Evolutionary conservation across 2,888 invertebrate genomes (phyloP), one percentile per base, ranked within the genome.

Genomic region (Machimus rusticus): DNA sequence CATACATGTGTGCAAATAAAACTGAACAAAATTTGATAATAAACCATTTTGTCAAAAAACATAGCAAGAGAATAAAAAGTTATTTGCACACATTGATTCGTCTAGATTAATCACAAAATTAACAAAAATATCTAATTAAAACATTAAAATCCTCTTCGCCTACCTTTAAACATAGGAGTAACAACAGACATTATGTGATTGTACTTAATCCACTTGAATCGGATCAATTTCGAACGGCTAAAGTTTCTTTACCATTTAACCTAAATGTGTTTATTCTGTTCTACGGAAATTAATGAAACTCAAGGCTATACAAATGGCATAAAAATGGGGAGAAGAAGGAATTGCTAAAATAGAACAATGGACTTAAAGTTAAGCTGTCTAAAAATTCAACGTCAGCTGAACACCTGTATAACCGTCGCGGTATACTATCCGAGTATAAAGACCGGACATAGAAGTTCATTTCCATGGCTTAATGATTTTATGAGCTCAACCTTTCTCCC

Each of bases 371-470:
- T 79, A 79, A 79, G 39, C 79, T 79, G 19, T 6, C 46, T 79
- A 19, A 79, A 79, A 79, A 79, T 6, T 16, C 31, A 16, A 78
- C 31, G 39, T 34, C 19, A 43, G 46, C 39, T 23, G 46, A 79
- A 28, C 46, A 79, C 34, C 79, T 79, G 43, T 23, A 16, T 23
- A 55, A 34, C n/a, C 31, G 28, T 55, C 14, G 55, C 28, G 28
- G 74, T 74, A 16, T 28, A n/a, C 28, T 74, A 55, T 31, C 51
- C 51, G 1, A 51, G 51, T 8, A 55, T 34, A 81, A 81, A 51
- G 34, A 34, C 81, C 81, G 81, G 81, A 81, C 55, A 55, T 81
- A 55, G 81, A 31, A 55, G 81, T 34, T 55, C 55, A 81, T 55
- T 81, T 55, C 81, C 77, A 77, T 39, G 77, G 34, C 28, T 74